Evolutionary conservation across 2,797 vertebrate species (phyloP), one percentile per base, ranked within the genome.

Genomic region (Cetoscarus ocellatus): DNA sequence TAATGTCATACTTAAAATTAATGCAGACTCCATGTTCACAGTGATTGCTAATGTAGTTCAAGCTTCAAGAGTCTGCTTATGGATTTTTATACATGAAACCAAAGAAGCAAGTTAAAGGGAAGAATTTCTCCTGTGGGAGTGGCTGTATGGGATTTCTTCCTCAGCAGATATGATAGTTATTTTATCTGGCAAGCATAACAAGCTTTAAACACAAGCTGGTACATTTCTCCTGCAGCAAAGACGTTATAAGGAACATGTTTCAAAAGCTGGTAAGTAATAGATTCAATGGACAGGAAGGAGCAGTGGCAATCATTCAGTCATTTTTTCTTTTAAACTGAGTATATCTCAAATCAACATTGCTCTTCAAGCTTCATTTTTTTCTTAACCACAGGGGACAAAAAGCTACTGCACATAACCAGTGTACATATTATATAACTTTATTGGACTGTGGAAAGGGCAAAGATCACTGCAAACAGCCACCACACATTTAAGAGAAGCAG

Each of bases 1-100:
- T 17, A 27, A 51, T 61, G 45, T 48, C 52, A 50, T 17, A 27
- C 53, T 9, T 9, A 45, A 66, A 49, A 56, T 66, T 1, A 52
- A 57, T 42, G 60, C 48, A 39, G 34, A 18, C 61, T 61, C 53
- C 17, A 42, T 70, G 44, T 42, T 68, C 51, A 58, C 5, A 18
- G 17, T 67, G 35, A 64, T 49, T 10, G 36, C 54, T 54, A 45
- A 55, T 40, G n/a, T 38, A 18, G 47, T 54, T 38, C 15, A 17
- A 38, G 10, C 10, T 19, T 13, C 11, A 40, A 18, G 12, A 43
- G 39, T 13, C 55, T 19, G 17, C 3, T 19, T 13, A 57, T 43
- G 18, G 17, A 19, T 57, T 57, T 43, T 6, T 8, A 57, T 42
- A 27, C 11, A 19, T 1, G 54, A 56, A 42, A 42, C 38, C 17